Conservation (phyloP, 2,888 invertebrate genomes). For the Agrenia bidenticulata region DNA sequence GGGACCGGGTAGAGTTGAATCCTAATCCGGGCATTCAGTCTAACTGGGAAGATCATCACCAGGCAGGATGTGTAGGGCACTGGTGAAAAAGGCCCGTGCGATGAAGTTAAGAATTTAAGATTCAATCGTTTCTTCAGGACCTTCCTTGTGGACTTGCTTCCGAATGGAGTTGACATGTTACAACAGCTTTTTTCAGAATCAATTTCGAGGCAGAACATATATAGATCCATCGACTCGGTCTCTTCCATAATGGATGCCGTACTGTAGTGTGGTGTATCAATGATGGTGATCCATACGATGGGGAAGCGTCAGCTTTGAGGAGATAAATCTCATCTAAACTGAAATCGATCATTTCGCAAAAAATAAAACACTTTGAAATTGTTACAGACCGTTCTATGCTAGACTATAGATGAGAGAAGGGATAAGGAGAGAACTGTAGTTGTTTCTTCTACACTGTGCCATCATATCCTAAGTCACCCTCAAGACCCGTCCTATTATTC, state of each 20-base stretch:
- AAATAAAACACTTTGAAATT: no score
- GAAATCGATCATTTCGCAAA: slow-evolving; percentile 8
- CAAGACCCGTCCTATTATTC: no score
- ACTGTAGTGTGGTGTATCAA: neutral
- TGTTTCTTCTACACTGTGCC: no score
- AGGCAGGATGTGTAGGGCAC: no score
- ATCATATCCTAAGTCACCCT: no score
- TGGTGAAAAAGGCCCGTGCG: no score
- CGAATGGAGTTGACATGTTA: slow-evolving; percentile 8
- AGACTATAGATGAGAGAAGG: no score
- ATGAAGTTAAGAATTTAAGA: neutral
- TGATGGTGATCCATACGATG: neutral
- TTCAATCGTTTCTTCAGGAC: neutral
- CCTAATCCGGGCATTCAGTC: no score
- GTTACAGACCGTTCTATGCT: no score
- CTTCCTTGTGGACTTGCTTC: neutral
- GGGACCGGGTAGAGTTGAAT: no score
- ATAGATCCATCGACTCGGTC: neutral
- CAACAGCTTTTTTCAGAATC: slow-evolving; percentile 2
- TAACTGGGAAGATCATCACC: no score
- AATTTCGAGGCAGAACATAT: neutral
- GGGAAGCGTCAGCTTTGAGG: neutral
- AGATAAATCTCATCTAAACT: slow-evolving; percentile 8
- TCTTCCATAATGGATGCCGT: neutral
- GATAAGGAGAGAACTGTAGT: no score